Base-by-base conservation (phyloP, 2,797 vertebrate genomes). In the Anabas testudineus region DNA sequence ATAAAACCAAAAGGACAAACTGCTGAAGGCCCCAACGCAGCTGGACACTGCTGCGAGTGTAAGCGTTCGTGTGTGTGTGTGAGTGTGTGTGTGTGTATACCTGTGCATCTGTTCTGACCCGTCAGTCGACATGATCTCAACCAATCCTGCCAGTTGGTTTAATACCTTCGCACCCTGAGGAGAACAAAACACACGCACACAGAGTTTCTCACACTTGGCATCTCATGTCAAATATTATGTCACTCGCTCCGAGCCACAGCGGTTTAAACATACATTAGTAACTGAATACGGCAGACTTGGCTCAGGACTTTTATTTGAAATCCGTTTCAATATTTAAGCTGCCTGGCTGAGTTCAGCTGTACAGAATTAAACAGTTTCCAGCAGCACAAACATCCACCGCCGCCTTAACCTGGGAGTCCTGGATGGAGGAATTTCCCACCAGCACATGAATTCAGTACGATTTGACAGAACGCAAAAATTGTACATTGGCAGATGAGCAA, bases 101-200 rank as follows among this genome's bases (percentile, higher is more conserved):
- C 95, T 97, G 96, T 90, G 85, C 96, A 97, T 96, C 95, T 99
- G 97, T 93, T 95, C 81, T 76, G 84, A 88, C 93, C 90, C 88
- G 85, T 97, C 95, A 95, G 83, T 90, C 87, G 67, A 83, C 79
- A 74, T 85, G 88, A 65, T 76, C 82, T 82, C 70, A 91, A 90
- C 92, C 93, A 92, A 89, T 86, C 87, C 76, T 78, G 93, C 94
- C 96, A 96, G 95, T 95, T 95, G 95, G 91, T 93, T 93, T 95
- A 91, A 96, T 95, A 94, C 92, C 74, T 91, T 88, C 74, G 86
- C 87, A 87, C 84, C 87, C 87, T 49, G 62, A 85, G 63, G 83
- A 80, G 82, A 90, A 83, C 81, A 83, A 78, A 82, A 59, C 76
- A 74, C 74, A 66, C 72, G 57, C 68, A 57, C 47, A 65, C 47